These are phyloP conservation scores for Drosophila tristis DNA, from an alignment of 1,140 invertebrate species.

Conservation along the genomic window DNA sequence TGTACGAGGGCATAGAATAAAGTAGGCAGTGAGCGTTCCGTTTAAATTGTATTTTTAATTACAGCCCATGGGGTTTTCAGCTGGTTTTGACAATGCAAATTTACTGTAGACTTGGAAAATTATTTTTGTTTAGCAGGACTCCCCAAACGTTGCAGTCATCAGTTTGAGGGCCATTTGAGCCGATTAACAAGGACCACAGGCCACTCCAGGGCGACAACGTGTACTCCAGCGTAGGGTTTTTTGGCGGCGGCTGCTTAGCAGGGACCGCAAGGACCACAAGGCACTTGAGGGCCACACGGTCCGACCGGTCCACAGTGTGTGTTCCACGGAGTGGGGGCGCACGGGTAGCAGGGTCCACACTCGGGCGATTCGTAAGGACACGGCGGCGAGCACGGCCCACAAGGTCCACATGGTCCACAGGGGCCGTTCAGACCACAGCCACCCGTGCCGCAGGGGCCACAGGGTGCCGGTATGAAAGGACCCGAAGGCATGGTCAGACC, in stretches of 20 bases:
- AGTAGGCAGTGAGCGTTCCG: too few relatives aligned
- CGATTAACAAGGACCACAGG: too few relatives aligned
- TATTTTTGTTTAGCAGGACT: too few relatives aligned
- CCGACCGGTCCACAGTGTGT: conserved; percentile 75
- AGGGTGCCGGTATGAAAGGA: conserved; percentile 63
- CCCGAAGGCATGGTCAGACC: conserved; percentile 72
- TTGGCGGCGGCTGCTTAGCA: conserved; percentile 30
- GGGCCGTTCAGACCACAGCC: conserved; percentile 50
- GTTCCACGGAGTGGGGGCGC: conserved; percentile 75
- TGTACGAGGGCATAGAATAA: too few relatives aligned
- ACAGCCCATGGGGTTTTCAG: too few relatives aligned
- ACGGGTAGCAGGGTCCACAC: conserved; percentile 74
- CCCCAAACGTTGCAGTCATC: too few relatives aligned
- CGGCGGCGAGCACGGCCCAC: conserved; percentile 63
- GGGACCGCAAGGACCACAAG: conserved; percentile 70
- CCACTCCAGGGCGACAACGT: too few relatives aligned
- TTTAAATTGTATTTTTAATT: too few relatives aligned
- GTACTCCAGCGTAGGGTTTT: too few relatives aligned
- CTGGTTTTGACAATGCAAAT: too few relatives aligned
- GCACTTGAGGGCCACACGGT: conserved; percentile 71
- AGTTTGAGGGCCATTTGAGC: too few relatives aligned
- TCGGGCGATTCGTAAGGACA: conserved; percentile 76
- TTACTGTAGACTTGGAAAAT: too few relatives aligned
- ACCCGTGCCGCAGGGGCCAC: conserved; percentile 57
- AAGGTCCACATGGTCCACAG: conserved; percentile 62